Evolutionary conservation across 2,888 invertebrate species (phyloP).

Genomic region (Calameuta idolon): DNA sequence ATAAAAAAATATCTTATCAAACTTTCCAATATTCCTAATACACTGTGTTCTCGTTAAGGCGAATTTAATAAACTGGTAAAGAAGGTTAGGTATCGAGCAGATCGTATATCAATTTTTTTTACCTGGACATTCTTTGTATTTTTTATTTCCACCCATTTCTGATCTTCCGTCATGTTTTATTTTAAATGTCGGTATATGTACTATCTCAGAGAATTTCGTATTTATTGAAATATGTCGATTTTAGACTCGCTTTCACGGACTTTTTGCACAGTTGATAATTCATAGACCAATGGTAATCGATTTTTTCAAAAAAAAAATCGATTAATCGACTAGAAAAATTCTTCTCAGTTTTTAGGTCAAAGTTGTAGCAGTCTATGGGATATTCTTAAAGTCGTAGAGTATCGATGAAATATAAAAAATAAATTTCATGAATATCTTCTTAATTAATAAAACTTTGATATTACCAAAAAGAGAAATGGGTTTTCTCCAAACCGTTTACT

Average conservation of each 20-base stretch:
- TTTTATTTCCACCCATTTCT: neutral
- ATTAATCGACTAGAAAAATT: neutral
- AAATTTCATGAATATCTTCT: neutral
- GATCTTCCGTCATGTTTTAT: conserved; percentile 7
- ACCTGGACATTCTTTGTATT: neutral
- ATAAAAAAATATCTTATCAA: neutral
- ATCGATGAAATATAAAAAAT: neutral
- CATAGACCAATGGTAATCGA: neutral
- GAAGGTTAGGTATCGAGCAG: neutral
- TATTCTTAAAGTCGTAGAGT: neutral
- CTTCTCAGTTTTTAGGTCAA: neutral
- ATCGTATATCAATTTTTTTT: neutral
- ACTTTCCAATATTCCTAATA: neutral
- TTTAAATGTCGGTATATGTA: neutral
- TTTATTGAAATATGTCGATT: conserved; percentile 8
- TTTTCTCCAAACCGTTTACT: neutral
- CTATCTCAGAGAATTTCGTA: neutral
- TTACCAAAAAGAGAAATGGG: neutral
- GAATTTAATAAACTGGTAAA: neutral
- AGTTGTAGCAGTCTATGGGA: neutral
- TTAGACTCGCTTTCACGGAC: conserved; percentile 15
- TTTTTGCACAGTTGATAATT: conserved; percentile 19
- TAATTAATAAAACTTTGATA: neutral
- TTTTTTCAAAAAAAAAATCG: neutral
- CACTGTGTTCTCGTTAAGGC: neutral